Evolutionary conservation across 30 jellyfish, hydroid and myxozoan genomes (phyloP), one percentile per base, ranked within the genome.

Genomic region (Hydra vulgaris): DNA sequence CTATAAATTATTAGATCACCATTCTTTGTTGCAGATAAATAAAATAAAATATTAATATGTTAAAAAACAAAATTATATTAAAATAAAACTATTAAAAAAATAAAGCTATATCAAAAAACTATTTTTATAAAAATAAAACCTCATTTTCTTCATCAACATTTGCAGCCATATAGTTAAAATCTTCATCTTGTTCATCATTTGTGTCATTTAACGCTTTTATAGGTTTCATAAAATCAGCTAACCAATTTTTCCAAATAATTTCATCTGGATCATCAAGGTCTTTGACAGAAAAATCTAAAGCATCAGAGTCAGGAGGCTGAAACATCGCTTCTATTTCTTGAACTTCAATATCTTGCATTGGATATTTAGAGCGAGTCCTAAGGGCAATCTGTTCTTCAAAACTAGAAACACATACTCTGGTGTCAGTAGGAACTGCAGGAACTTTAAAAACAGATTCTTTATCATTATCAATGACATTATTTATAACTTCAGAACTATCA

Each of bases 101-200:
- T 3, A 40, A 40, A 5, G 12, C 61, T 40, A 40, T 40, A 3
- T 40, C 12, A 12, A 40, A 40, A 40, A 40, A 40, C 61, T 40
- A 40, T 40, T 40, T 40, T 12, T 40, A 40, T 40, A 40, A 3
- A 40, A 40, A 40, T 12, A 40, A 40, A 12, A 78, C 85, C 79
- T 92, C 98, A 26, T 80, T 54, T 7, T 25, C 76, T 23, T 84
- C 86, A 26, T 88, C 95, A 24, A 81, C 98, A 18, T 85, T 95
- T 70, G 72, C 83, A 26, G 87, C 98, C 98, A 92, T 92, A 82
- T 81, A 92, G 77, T 92, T 92, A 67, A 92, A 92, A 74, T 92
- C 98, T 61, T 92, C 98, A 79, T 92, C 98, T 26, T 85, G 27
- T 24, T 92, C 98, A 19, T 92, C 98, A 66, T 72, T 24, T 19